These are phyloP conservation scores for Bolinopsis microptera DNA, from an alignment of 37 sponge, comb jelly and placozoan species.

Conservation along the genomic window DNA sequence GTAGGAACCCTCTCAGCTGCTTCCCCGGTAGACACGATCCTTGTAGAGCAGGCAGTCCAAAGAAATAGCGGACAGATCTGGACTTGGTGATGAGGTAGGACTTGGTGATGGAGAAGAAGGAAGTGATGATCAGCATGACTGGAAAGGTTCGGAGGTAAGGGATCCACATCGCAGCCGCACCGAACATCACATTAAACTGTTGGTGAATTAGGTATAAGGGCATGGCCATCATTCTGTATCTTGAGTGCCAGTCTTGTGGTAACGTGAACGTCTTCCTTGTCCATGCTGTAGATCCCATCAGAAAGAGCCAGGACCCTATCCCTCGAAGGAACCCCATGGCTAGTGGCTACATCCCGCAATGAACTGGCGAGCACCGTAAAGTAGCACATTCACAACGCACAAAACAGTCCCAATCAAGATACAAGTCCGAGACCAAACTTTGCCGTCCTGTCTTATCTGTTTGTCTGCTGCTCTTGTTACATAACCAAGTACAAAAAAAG, in stretches of 20 bases:
- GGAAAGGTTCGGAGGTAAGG: no score
- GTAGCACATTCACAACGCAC: neutral
- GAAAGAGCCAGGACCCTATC: neutral
- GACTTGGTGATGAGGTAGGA: constrained; percentile 1
- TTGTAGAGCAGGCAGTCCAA: neutral
- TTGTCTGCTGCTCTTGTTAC: neutral
- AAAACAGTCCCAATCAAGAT: neutral
- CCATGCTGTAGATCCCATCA: neutral
- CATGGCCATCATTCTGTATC: neutral
- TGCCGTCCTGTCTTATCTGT: neutral
- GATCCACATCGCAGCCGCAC: neutral
- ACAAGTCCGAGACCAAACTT: neutral
- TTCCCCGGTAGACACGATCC: neutral
- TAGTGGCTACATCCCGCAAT: neutral
- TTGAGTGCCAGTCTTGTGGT: neutral
- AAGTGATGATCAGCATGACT: neutral
- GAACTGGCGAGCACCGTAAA: neutral
- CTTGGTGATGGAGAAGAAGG: neutral
- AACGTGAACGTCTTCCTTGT: neutral
- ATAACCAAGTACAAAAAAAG: neutral
- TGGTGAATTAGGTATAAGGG: neutral
- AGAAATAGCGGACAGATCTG: neutral
- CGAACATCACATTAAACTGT: neutral
- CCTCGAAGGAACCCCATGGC: neutral
- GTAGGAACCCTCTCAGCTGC: neutral